Evolutionary conservation across 2,113 vertebrate genomes (phyloP).

Genomic region (Triplophysa dalaica): DNA sequence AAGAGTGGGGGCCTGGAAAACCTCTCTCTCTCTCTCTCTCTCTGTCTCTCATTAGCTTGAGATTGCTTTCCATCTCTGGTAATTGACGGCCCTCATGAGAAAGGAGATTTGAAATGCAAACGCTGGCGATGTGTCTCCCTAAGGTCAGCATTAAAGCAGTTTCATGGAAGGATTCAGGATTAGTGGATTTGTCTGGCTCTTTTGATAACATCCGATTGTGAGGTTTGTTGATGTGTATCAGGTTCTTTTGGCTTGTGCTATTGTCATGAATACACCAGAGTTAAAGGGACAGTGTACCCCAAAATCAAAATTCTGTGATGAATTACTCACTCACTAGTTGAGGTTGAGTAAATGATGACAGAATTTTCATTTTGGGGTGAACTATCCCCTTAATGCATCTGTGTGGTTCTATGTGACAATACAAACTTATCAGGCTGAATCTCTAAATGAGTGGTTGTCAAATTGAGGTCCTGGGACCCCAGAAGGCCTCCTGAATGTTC

Average conservation of each 20-base stretch:
- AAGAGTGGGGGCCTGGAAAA: slow-evolving; percentile 26
- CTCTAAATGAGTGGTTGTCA: too few species aligned
- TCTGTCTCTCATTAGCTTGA: slow-evolving; percentile 37
- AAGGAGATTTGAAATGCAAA: slow-evolving; percentile 69
- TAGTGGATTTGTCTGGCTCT: slow-evolving; percentile 58
- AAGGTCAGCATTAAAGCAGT: slow-evolving; percentile 61
- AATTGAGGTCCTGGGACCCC: too few species aligned
- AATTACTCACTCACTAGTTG: too few species aligned
- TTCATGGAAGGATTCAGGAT: slow-evolving; percentile 60
- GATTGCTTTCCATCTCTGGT: slow-evolving; percentile 54
- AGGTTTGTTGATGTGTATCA: slow-evolving; percentile 53
- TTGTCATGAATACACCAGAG: background rate
- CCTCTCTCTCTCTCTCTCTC: background rate
- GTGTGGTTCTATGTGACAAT: background rate
- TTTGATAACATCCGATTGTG: slow-evolving; percentile 60
- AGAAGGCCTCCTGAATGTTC: too few species aligned
- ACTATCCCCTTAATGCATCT: background rate
- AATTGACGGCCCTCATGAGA: slow-evolving; percentile 55
- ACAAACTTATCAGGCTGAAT: background rate
- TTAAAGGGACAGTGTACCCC: background rate
- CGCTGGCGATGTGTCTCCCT: slow-evolving; percentile 58
- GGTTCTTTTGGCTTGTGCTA: background rate
- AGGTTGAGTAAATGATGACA: too few species aligned
- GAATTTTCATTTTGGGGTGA: too few species aligned
- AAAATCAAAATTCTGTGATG: too few species aligned